Percentiles rank a stretch among this genome's conserved stretches.
Evolutionary conservation across 2,888 invertebrate genomes (phyloP).

Genomic region (Drosophila fulvimacula): DNA sequence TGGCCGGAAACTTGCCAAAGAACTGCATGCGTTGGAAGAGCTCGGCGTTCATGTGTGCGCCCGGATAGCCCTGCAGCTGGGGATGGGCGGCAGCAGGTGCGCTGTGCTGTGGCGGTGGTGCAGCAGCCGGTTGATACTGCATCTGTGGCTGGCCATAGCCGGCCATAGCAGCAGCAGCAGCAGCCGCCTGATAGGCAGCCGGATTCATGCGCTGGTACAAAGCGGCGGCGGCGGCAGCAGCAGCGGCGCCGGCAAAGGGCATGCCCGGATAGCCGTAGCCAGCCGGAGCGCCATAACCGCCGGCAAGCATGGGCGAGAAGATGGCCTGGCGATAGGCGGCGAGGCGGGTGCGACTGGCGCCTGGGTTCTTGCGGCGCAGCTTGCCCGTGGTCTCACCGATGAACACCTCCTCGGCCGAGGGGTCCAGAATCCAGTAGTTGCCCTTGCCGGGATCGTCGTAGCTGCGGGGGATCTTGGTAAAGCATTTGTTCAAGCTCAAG

Average conservation of each 20-base stretch:
- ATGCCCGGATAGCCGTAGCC: constrained; percentile 65
- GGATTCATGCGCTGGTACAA: constrained; percentile 83
- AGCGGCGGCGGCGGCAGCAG: constrained; percentile 78
- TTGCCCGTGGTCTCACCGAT: constrained; percentile 99
- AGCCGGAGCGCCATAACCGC: constrained; percentile 72
- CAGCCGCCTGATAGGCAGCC: constrained; percentile 68
- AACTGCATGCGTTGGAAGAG: constrained; percentile 85
- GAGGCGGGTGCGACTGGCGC: constrained; percentile 93
- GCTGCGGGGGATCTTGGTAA: constrained; percentile 97
- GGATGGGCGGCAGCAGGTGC: constrained; percentile 47
- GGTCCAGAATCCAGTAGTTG: constrained; percentile 99
- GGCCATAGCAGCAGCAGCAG: constrained; percentile 58
- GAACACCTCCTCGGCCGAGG: constrained; percentile 98
- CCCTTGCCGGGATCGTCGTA: constrained; percentile 99
- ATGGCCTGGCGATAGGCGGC: constrained; percentile 92
- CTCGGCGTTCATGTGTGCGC: constrained; percentile 77
- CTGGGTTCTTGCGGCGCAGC: constrained; percentile 94
- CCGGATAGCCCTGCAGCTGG: constrained; percentile 69
- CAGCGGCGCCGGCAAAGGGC: constrained; percentile 75
- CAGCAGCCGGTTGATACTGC: constrained; percentile 55
- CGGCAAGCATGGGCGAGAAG: constrained; percentile 78
- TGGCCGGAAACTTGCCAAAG: constrained; percentile 81
- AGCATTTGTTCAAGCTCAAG: constrained; percentile 98
- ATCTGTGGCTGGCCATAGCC: constrained; percentile 64
- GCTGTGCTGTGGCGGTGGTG: constrained; percentile 45